These are phyloP conservation scores for Odontomyia ornata DNA, from an alignment of 2,888 invertebrate genomes.

Conservation along the genomic window DNA sequence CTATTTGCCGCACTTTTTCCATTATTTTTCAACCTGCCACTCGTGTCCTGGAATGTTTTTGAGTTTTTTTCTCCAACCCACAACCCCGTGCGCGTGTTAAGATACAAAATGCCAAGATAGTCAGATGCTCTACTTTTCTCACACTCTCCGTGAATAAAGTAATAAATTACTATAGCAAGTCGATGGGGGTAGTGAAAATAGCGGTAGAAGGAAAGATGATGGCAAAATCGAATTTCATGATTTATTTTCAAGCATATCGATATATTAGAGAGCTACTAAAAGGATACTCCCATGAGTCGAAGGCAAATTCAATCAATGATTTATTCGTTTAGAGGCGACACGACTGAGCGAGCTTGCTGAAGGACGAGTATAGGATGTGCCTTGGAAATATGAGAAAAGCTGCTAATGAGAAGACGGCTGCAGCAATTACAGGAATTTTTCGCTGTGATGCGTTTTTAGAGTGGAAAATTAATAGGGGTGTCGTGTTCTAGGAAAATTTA, in stretches of 20 bases:
- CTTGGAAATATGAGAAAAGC: neutral
- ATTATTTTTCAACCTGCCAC: constrained; percentile 29
- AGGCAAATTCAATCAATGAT: constrained; percentile 44
- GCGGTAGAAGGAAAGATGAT: constrained; percentile 33
- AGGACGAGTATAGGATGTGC: neutral
- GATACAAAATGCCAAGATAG: neutral
- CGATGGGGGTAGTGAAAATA: neutral
- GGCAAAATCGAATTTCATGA: constrained; percentile 44
- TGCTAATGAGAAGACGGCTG: neutral
- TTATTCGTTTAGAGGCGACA: constrained; percentile 38
- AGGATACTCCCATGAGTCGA: constrained; percentile 34
- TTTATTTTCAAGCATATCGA: constrained; percentile 38
- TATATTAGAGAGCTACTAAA: constrained; percentile 27
- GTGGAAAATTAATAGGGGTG: constrained; percentile 18
- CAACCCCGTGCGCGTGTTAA: neutral
- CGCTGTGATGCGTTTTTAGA: neutral
- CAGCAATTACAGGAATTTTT: constrained; percentile 14
- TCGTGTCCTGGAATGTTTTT: neutral
- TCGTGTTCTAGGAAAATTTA: neutral
- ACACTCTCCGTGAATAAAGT: constrained; percentile 14
- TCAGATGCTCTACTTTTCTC: neutral
- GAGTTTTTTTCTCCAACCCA: neutral
- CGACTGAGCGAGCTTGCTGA: neutral
- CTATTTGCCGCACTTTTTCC: neutral
- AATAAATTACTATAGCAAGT: constrained; percentile 24